Percentiles rank a stretch among this genome's conserved stretches.
These are phyloP conservation scores for Fulica atra DNA, from an alignment of 2,113 vertebrate genomes.

Conservation along the genomic window DNA sequence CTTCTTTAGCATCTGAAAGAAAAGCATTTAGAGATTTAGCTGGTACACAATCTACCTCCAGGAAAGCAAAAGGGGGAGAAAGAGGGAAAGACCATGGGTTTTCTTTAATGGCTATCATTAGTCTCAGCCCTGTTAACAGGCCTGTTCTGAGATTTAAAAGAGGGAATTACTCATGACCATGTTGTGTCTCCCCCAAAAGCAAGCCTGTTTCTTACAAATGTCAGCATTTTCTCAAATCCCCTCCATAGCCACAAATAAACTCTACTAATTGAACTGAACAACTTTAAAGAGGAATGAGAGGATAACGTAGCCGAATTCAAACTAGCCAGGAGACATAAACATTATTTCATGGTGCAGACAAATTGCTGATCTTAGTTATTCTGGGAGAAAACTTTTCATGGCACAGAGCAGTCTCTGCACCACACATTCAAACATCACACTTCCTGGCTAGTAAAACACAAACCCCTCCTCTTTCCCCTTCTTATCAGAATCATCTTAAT, in stretches of 20 bases:
- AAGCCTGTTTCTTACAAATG: constrained; percentile 23
- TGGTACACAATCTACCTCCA: not conserved
- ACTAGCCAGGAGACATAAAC: constrained; percentile 33
- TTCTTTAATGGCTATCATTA: not conserved
- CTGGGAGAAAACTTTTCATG: not conserved
- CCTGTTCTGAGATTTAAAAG: constrained; percentile 40
- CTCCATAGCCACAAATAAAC: constrained; percentile 13
- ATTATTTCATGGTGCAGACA: constrained; percentile 2
- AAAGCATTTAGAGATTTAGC: constrained; percentile 34
- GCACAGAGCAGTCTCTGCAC: not conserved
- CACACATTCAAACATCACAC: not conserved
- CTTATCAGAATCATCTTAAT: not conserved
- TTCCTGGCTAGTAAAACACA: not conserved
- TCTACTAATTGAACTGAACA: constrained; percentile 23
- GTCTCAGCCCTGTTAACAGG: not conserved
- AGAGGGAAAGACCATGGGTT: not conserved
- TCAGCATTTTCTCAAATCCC: constrained; percentile 49
- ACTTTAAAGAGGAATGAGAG: constrained; percentile 40
- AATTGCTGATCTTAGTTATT: constrained; percentile 30
- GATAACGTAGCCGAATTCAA: constrained; percentile 26
- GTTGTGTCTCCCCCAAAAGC: constrained; percentile 29
- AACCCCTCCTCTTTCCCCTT: not conserved
- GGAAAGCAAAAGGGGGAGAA: constrained; percentile 7
- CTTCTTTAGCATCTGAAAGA: constrained; percentile 95
- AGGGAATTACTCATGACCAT: constrained; percentile 53